Evolutionary conservation across 2,113 vertebrate genomes (phyloP).

Genomic region (Cinclus mexicanus): DNA sequence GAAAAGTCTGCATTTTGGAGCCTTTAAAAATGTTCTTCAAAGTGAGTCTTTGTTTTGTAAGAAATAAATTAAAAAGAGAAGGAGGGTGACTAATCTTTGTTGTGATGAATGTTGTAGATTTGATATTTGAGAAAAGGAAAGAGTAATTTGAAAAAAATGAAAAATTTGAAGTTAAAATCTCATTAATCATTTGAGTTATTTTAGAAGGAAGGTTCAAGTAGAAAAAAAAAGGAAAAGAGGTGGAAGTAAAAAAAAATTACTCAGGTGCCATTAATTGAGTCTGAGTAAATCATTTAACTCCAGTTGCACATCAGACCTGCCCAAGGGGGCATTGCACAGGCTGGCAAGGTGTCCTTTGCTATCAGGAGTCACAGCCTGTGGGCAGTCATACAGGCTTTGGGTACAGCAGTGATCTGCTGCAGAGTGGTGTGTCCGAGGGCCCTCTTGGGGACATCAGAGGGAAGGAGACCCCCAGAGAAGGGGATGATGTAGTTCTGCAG

Average conservation of each 20-base stretch:
- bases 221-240: background rate
- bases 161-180: background rate
- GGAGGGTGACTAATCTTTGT: background rate
- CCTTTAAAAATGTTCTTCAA: background rate
- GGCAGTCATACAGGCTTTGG: fast-evolving
- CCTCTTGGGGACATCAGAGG: background rate
- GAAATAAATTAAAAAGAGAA: background rate
- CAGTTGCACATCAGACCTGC: background rate
- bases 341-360: background rate
- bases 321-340: background rate
- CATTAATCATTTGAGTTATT: background rate
- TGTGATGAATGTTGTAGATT: background rate
- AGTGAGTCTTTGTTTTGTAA: background rate
- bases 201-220: background rate
- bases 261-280: background rate
- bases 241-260: background rate
- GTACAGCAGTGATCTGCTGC: fast-evolving
- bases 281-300: background rate
- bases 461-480: background rate
- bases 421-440: background rate
- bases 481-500: background rate
- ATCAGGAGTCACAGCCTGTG: background rate
- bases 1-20: background rate
- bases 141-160: background rate
- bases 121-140: background rate